phyloP scores from a whole-genome alignment of 2,888 invertebrate genomes.

The Leucophenga montana region DNA sequence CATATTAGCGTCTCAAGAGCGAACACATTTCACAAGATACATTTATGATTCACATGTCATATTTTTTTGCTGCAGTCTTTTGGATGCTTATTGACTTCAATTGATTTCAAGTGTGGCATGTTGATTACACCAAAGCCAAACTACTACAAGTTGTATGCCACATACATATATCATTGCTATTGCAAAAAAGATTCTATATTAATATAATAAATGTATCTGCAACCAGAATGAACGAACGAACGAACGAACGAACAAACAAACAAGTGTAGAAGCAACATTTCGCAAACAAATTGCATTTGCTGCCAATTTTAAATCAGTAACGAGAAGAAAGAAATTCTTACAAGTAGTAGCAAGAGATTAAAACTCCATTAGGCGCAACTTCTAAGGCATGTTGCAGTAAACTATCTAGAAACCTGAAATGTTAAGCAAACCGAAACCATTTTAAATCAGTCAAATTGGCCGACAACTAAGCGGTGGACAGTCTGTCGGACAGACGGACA shows the following conservation, averaged over 20 bases:
- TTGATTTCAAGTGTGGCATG: slow-evolving; percentile 20
- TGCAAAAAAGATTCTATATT: too few species aligned
- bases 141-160: slow-evolving; percentile 10
- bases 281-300: slow-evolving; percentile 13
- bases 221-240: too few species aligned
- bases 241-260: not conserved
- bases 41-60: not conserved
- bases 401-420: slow-evolving; percentile 63
- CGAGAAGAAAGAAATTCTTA: slow-evolving; percentile 47
- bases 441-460: slow-evolving; percentile 53
- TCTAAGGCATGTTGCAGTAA: slow-evolving; percentile 44
- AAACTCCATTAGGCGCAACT: slow-evolving; percentile 61
- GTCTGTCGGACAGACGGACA: not conserved
- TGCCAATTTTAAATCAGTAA: slow-evolving; percentile 18
- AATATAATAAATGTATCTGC: not conserved
- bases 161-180: slow-evolving; percentile 4
- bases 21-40: not conserved
- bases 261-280: not conserved
- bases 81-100: slow-evolving; percentile 20
- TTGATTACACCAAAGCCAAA: not conserved
- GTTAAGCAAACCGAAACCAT: slow-evolving; percentile 35
- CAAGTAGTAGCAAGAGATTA: slow-evolving; percentile 61
- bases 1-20: not conserved
- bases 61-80: slow-evolving; percentile 5
- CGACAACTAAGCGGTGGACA: slow-evolving; percentile 49